Evolutionary conservation across 2,888 invertebrate genomes (phyloP).

Genomic region (Thymelicus sylvestris): DNA sequence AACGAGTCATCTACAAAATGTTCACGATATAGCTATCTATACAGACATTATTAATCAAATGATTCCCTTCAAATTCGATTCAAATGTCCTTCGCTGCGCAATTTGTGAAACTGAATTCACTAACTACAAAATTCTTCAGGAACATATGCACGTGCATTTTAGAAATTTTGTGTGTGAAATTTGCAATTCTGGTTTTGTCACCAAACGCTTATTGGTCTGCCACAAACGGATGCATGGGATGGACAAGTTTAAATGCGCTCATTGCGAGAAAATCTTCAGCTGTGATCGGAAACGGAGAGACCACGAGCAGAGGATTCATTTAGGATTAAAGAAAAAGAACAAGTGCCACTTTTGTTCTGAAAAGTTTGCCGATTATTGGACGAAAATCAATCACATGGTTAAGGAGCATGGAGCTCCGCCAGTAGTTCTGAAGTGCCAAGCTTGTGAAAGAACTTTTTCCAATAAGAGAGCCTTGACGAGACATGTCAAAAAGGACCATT

Average conservation of each 20-base stretch:
- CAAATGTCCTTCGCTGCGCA: constrained; percentile 40
- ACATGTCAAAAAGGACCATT: constrained; percentile 68
- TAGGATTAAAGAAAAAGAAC: constrained; percentile 54
- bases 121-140: constrained; percentile 50
- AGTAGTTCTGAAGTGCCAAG: constrained; percentile 58
- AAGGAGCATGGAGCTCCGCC: constrained; percentile 58
- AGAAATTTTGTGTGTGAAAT: constrained; percentile 52
- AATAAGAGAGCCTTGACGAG: constrained; percentile 55
- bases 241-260: constrained; percentile 66
- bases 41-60: constrained; percentile 46
- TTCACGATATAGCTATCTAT: constrained; percentile 42
- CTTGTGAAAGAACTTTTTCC: constrained; percentile 61
- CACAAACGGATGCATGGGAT: constrained; percentile 48
- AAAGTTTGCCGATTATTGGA: constrained; percentile 61
- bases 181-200: constrained; percentile 52
- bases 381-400: constrained; percentile 62
- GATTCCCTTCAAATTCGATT: constrained; percentile 53
- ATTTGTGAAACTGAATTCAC: constrained; percentile 48
- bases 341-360: constrained; percentile 59
- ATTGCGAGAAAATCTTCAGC: constrained; percentile 68
- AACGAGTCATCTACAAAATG: constrained; percentile 44
- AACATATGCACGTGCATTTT: constrained; percentile 55
- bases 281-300: constrained; percentile 51
- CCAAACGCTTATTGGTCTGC: constrained; percentile 42
- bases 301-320: constrained; percentile 53